A percentile compares a stretch with the other conserved stretches of the same genome.
Conservation (phyloP, 2,888 invertebrate species). For the Xanthostigma xanthostigma region DNA sequence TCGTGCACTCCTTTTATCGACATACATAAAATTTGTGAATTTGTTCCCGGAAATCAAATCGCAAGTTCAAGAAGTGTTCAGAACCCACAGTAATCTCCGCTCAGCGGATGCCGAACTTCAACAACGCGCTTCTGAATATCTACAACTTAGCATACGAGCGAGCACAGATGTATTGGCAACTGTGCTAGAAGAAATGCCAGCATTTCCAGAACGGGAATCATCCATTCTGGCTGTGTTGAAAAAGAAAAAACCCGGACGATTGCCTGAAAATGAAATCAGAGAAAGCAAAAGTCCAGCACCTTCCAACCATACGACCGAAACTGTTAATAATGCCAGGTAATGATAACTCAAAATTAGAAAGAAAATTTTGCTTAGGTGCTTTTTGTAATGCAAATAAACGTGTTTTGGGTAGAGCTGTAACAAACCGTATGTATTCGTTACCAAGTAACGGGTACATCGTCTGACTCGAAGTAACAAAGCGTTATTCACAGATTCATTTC, state of each 20-base stretch:
- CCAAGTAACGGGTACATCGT: too few relatives aligned
- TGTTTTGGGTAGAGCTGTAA: too few relatives aligned
- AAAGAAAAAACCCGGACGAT: conserved; percentile 93
- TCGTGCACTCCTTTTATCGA: conserved; percentile 87
- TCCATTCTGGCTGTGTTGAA: conserved; percentile 94
- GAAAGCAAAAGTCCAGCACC: conserved; percentile 65
- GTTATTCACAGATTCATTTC: too few relatives aligned
- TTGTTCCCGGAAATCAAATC: conserved; percentile 96
- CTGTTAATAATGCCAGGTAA: conserved; percentile 31
- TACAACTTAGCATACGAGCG: conserved; percentile 90
- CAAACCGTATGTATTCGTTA: too few relatives aligned
- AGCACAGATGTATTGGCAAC: conserved; percentile 95
- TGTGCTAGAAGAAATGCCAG: conserved; percentile 99
- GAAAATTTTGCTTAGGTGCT: too few relatives aligned
- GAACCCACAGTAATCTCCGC: conserved; percentile 86
- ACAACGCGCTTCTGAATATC: conserved; percentile 94
- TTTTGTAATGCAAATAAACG: too few relatives aligned
- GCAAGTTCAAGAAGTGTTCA: conserved; percentile 89
- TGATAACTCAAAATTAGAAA: conserved; percentile 3
- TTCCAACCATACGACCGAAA: conserved; percentile 32
- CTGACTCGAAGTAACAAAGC: too few relatives aligned
- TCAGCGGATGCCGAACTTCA: conserved; percentile 98
- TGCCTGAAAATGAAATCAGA: conserved; percentile 75
- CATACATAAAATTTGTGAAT: conserved; percentile 98
- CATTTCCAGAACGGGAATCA: conserved; percentile 96